phyloP scores from a whole-genome alignment of 2,888 invertebrate genomes.

The Drosophila vallismaia region DNA sequence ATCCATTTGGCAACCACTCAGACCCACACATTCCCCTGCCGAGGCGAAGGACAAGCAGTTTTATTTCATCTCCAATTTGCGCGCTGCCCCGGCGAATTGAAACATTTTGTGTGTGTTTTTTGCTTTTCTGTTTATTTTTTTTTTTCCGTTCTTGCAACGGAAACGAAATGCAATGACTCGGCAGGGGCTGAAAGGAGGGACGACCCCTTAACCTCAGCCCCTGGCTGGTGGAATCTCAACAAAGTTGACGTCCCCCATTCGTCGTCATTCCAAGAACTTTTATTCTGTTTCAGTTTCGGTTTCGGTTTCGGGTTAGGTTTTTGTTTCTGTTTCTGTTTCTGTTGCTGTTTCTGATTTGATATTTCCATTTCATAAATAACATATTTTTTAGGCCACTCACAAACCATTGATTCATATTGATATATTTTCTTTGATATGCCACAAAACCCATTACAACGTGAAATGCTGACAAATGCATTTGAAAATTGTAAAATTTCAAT shows the following conservation, averaged over 20 bases:
- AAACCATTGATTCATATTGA: not conserved
- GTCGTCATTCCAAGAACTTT: not conserved
- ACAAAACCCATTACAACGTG: not conserved
- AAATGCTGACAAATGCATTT: not conserved
- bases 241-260: constrained; percentile 21
- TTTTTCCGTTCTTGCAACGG: constrained; percentile 34
- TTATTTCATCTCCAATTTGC: constrained; percentile 52
- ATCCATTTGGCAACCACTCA: constrained; percentile 13
- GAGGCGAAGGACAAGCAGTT: constrained; percentile 21
- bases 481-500: no score
- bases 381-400: not conserved
- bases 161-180: constrained; percentile 46
- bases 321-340: not conserved
- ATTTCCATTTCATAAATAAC: not conserved
- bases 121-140: not conserved
- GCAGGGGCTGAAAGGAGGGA: constrained; percentile 5
- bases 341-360: not conserved
- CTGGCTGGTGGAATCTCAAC: constrained; percentile 7
- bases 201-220: not conserved
- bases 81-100: constrained; percentile 41
- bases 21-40: constrained; percentile 3
- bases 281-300: not conserved
- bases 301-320: not conserved
- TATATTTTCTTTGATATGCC: not conserved
- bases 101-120: constrained; percentile 43